These are phyloP conservation scores for Zoanthus solanderi DNA, from an alignment of 92 coral and sea anemone species.

Conservation along the genomic window DNA sequence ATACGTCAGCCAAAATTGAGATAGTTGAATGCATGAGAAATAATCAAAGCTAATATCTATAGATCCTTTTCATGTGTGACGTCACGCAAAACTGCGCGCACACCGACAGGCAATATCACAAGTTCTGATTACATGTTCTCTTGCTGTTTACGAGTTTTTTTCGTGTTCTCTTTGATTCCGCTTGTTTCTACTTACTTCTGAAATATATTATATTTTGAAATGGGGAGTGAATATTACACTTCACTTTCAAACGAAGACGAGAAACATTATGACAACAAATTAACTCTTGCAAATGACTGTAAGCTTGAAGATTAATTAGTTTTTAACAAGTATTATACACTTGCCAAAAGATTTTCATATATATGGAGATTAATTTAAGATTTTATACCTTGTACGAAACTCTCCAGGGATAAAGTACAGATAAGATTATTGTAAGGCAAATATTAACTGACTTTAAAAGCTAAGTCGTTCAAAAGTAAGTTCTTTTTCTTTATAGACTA, in stretches of 20 bases:
- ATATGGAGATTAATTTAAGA: no score
- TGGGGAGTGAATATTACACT: slow-evolving; percentile 24
- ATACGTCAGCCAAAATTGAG: no score
- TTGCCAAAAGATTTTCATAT: no score
- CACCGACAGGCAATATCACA: slow-evolving; percentile 6
- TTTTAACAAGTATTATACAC: no score
- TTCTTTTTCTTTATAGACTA: no score
- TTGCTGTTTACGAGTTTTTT: slow-evolving; percentile 1
- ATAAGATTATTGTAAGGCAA: no score
- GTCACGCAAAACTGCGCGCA: slow-evolving; percentile 11
- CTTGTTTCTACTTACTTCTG: not conserved
- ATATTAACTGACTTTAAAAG: no score
- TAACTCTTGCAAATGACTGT: not conserved
- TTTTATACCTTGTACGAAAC: no score
- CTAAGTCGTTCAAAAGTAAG: no score
- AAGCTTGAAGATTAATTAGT: not conserved
- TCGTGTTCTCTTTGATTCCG: not conserved
- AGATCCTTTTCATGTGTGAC: slow-evolving; percentile 16
- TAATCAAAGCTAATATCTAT: not conserved
- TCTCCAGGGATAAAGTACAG: no score
- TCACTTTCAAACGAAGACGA: slow-evolving; percentile 12
- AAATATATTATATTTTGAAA: not conserved
- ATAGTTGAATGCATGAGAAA: no score
- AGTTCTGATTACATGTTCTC: not conserved
- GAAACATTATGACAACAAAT: slow-evolving; percentile 2